Conservation (phyloP, 2,113 vertebrate species). For the Ailurus styani region DNA sequence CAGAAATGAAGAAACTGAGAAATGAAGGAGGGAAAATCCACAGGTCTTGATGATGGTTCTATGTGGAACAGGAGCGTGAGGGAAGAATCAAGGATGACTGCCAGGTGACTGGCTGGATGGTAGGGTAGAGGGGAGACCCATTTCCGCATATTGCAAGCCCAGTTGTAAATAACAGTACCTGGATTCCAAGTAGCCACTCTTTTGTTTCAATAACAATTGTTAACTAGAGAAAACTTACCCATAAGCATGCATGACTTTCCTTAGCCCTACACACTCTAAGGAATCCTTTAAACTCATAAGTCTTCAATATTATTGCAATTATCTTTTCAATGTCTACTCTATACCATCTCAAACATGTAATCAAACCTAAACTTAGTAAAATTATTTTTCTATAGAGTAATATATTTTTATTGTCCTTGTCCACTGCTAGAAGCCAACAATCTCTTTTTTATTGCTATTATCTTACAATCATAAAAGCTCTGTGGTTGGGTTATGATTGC, state of each 20-base stretch:
- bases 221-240: slow-evolving; percentile 5
- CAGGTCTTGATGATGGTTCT: background rate
- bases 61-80: background rate
- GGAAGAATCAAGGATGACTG: background rate
- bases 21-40: background rate
- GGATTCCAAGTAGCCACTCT: background rate
- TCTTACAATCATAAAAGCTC: slow-evolving; percentile 56
- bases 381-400: slow-evolving; percentile 61
- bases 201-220: background rate
- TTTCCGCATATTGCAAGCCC: background rate
- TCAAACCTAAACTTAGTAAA: slow-evolving; percentile 47
- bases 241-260: background rate
- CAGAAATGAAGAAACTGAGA: background rate
- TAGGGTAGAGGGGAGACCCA: background rate
- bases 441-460: slow-evolving; percentile 54
- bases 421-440: slow-evolving; percentile 63
- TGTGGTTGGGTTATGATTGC: slow-evolving; percentile 60
- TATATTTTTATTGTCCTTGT: slow-evolving; percentile 60
- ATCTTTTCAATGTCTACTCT: slow-evolving; percentile 47
- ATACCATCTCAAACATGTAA: slow-evolving; percentile 36
- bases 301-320: slow-evolving; percentile 57
- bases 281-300: slow-evolving; percentile 25
- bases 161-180: background rate
- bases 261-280: slow-evolving; percentile 6
- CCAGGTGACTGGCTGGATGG: background rate